phyloP scores from a whole-genome alignment of 2,797 vertebrate species.

The Hemitrygon akajei region DNA sequence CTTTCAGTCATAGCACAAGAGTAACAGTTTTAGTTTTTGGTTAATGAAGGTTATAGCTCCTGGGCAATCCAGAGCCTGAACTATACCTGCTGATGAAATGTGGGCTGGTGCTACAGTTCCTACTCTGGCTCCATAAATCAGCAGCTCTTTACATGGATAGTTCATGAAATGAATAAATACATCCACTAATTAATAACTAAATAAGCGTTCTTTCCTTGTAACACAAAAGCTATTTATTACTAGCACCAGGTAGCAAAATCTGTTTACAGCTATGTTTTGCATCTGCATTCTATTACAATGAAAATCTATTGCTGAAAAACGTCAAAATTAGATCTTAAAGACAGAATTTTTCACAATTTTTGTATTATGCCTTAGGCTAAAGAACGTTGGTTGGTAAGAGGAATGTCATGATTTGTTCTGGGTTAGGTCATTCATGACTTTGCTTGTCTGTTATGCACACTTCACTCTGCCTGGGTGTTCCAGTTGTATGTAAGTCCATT shows the following conservation, averaged over 20 bases:
- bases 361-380: background rate
- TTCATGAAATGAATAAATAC: background rate
- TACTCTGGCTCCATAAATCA: background rate
- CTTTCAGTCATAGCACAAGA: background rate
- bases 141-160: background rate
- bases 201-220: background rate
- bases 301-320: background rate
- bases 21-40: too few relatives aligned
- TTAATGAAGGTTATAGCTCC: too few relatives aligned
- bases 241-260: too few relatives aligned
- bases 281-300: background rate
- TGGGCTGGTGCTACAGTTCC: too few relatives aligned
- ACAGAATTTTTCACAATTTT: background rate
- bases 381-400: background rate
- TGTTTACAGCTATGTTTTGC: background rate
- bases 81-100: too few relatives aligned
- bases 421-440: too few relatives aligned
- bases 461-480: background rate
- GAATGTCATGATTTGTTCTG: background rate
- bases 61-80: too few relatives aligned
- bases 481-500: background rate
- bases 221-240: too few relatives aligned
- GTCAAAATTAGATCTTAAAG: background rate
- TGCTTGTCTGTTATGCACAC: too few relatives aligned
- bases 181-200: background rate